These are phyloP conservation scores for Oreortyx pictus DNA, from an alignment of 2,797 vertebrate genomes.

Conservation along the genomic window DNA sequence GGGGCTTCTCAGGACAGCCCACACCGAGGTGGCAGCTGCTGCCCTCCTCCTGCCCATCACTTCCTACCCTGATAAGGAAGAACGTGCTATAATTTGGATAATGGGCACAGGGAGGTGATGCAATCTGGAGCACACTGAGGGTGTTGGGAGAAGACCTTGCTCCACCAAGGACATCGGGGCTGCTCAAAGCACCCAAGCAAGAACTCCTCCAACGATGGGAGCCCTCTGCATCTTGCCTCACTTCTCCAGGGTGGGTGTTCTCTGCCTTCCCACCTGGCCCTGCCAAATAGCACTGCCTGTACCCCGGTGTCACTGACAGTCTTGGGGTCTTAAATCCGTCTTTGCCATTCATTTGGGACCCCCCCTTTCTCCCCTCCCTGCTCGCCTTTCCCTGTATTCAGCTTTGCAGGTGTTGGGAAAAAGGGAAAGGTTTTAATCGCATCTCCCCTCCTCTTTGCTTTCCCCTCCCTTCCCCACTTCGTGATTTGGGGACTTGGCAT, in stretches of 20 bases:
- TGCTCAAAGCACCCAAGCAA: not conserved
- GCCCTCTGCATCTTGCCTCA: too few relatives aligned
- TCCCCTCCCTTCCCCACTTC: not conserved
- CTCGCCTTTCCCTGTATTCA: too few relatives aligned
- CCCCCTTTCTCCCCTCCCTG: too few relatives aligned
- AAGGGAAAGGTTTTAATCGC: too few relatives aligned
- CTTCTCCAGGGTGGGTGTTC: not conserved
- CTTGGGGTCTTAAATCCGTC: too few relatives aligned
- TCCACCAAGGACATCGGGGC: not conserved
- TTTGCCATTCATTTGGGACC: too few relatives aligned
- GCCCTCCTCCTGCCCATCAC: not conserved
- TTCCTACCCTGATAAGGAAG: not conserved
- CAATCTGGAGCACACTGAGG: not conserved
- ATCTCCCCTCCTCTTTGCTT: too few relatives aligned
- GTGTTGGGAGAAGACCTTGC: not conserved
- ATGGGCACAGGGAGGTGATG: not conserved
- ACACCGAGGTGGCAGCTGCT: not conserved
- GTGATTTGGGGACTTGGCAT: not conserved
- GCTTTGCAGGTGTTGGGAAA: too few relatives aligned
- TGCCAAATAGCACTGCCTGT: too few relatives aligned
- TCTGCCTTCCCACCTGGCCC: too few relatives aligned
- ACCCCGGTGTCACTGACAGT: too few relatives aligned
- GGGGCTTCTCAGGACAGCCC: not conserved
- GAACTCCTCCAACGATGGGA: not conserved
- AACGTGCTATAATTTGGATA: not conserved